Evolutionary conservation across 2,888 invertebrate genomes (phyloP).

Genomic region (Raillietiella orientalis): DNA sequence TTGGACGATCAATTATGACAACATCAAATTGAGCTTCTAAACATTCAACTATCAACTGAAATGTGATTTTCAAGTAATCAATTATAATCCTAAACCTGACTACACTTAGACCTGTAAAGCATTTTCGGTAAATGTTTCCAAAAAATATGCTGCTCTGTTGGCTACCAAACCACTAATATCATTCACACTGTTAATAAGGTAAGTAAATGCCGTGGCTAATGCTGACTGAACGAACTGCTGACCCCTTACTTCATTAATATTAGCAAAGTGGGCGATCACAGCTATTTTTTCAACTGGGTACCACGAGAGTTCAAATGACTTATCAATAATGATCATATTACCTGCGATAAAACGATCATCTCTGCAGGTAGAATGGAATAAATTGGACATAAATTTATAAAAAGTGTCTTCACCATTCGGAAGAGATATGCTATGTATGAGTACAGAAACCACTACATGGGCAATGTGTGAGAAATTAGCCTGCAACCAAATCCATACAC

Average conservation of each 20-base stretch:
- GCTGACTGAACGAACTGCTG: constrained; percentile 40
- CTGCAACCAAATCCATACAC: constrained; percentile 70
- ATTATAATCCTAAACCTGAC: too few relatives aligned
- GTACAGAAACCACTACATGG: constrained; percentile 58
- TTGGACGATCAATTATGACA: constrained; percentile 79
- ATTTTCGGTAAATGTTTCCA: constrained; percentile 69
- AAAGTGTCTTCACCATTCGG: constrained; percentile 81
- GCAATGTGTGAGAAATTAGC: constrained; percentile 80
- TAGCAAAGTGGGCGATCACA: constrained; percentile 65
- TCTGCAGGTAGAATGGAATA: constrained; percentile 72
- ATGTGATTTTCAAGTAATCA: too few relatives aligned
- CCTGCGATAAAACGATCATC: constrained; percentile 59
- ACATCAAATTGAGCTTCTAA: constrained; percentile 93
- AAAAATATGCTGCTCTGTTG: constrained; percentile 60
- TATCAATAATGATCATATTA: too few relatives aligned
- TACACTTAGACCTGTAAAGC: constrained; percentile 60
- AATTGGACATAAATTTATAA: constrained; percentile 76
- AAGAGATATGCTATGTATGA: constrained; percentile 77
- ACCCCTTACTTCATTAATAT: constrained; percentile 49
- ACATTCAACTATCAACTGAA: constrained; percentile 54
- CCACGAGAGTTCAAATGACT: too few relatives aligned
- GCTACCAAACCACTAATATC: constrained; percentile 68
- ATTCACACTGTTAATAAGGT: constrained; percentile 79
- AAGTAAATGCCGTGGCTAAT: constrained; percentile 83
- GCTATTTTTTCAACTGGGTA: constrained; percentile 58